Evolutionary conservation across 2,113 vertebrate genomes (phyloP).

Genomic region (Alouatta palliata): DNA sequence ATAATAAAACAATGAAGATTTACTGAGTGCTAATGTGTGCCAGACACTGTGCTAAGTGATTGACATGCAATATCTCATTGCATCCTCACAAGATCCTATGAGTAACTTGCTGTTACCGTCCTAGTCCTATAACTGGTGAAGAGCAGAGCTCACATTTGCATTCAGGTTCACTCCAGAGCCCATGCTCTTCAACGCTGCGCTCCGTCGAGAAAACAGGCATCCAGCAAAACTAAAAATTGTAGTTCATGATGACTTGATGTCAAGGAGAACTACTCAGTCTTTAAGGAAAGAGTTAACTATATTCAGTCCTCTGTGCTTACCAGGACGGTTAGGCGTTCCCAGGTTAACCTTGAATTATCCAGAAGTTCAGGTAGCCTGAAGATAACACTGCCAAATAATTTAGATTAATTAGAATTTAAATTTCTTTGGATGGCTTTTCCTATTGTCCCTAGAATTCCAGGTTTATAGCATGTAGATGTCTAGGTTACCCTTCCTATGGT

Average conservation of each 20-base stretch:
- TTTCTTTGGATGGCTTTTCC: background rate
- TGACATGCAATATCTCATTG: background rate
- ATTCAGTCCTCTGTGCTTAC: background rate
- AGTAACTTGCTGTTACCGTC: background rate
- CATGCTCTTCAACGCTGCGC: accelerated
- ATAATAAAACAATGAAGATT: background rate
- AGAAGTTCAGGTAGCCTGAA: background rate
- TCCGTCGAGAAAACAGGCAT: background rate
- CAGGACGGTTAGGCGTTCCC: background rate
- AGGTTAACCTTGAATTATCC: background rate
- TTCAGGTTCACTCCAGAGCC: background rate
- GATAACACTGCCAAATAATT: background rate
- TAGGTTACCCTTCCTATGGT: background rate
- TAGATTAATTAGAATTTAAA: background rate
- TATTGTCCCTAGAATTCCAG: background rate
- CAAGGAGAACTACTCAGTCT: background rate
- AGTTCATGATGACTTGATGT: background rate
- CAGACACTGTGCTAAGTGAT: background rate
- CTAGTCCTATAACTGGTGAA: background rate
- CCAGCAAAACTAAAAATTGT: background rate
- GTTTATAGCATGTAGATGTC: background rate
- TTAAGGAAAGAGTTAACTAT: background rate
- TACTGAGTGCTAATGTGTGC: background rate
- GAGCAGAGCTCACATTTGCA: background rate
- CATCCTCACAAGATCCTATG: too few relatives aligned